Percentiles rank a stretch among this genome's conserved stretches.
Evolutionary conservation across 1,140 invertebrate genomes (phyloP).

Genomic region (Aphis gossypii): DNA sequence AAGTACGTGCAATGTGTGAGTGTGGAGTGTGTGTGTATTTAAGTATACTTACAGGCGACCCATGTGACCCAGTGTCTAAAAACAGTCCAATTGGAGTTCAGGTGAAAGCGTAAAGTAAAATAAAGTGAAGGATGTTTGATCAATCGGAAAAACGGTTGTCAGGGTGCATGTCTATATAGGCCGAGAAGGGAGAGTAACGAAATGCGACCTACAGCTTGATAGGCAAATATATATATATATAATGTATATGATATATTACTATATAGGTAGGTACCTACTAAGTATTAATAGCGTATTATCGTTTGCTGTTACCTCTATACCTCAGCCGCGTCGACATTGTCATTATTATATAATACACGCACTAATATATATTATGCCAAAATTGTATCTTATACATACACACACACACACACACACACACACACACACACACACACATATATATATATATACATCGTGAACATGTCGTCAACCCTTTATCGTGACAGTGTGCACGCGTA

Average conservation of each 20-base stretch:
- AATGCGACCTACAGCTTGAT: neutral
- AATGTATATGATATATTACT: neutral
- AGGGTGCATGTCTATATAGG: neutral
- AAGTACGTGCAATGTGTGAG: neutral
- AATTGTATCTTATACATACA: neutral
- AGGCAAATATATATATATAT: neutral
- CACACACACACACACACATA: too few species aligned
- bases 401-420: neutral
- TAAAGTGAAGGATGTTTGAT: neutral
- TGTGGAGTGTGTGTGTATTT: neutral
- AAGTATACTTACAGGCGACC: neutral
- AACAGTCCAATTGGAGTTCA: neutral
- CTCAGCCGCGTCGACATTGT: neutral
- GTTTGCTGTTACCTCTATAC: neutral
- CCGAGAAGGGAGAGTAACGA: neutral
- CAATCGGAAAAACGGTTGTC: neutral
- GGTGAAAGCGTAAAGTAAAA: neutral
- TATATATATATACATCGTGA: neutral
- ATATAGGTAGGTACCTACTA: neutral
- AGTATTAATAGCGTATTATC: slow-evolving; percentile 5
- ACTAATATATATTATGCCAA: neutral
- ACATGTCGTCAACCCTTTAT: neutral
- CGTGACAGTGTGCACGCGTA: neutral
- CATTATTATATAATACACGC: neutral
- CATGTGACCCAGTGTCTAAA: neutral